Conservation (phyloP, 2,797 vertebrate genomes). For the Streptopelia turtur region DNA sequence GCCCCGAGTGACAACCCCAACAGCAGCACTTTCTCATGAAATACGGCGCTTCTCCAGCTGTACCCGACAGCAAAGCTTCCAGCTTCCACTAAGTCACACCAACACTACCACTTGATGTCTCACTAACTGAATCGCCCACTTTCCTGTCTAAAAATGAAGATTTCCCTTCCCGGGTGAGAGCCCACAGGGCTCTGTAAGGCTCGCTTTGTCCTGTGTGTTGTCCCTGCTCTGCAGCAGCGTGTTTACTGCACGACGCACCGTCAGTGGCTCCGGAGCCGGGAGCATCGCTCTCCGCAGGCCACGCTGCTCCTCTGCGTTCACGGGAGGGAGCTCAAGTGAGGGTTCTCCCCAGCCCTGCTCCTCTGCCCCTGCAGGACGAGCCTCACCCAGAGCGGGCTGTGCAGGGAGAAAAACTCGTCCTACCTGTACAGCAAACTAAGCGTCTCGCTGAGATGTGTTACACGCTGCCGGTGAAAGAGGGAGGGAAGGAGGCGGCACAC, state of each 20-base stretch:
- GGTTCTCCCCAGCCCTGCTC: not conserved
- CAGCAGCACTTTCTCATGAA: not conserved
- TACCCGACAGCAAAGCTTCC: too few relatives aligned
- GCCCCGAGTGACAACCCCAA: fast-evolving
- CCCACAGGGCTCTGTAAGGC: not conserved
- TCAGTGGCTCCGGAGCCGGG: not conserved
- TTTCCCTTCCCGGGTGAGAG: fast-evolving
- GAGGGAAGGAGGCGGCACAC: not conserved
- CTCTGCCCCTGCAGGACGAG: not conserved
- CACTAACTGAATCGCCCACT: not conserved
- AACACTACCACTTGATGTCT: not conserved
- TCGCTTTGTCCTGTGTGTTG: fast-evolving
- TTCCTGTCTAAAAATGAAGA: not conserved
- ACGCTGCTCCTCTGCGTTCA: not conserved
- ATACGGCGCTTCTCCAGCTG: not conserved
- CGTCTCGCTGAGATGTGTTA: not conserved
- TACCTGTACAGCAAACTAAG: not conserved
- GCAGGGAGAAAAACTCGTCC: not conserved
- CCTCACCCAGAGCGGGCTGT: not conserved
- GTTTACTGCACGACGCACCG: fast-evolving
- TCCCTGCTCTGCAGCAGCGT: not conserved
- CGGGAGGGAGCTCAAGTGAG: not conserved
- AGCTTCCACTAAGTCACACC: not conserved
- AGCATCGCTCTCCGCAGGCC: fast-evolving
- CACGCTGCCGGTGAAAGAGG: not conserved